Conservation (phyloP, 2,113 vertebrate species). For the Dolichallabes microphthalmus region DNA sequence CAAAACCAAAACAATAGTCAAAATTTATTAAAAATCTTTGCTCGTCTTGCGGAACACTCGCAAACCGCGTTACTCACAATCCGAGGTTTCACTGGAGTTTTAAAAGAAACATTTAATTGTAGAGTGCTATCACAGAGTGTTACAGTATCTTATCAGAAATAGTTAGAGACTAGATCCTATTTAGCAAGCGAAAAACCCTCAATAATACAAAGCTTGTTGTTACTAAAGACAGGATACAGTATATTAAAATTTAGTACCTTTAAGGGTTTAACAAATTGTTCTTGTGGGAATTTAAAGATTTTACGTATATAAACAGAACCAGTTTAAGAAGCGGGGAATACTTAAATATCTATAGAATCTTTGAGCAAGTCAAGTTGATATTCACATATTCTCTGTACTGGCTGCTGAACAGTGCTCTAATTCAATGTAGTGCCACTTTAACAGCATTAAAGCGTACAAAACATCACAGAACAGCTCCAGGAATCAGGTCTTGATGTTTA, state of each 20-base stretch:
- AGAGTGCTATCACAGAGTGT: too few species aligned
- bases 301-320: background rate
- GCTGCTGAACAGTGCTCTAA: background rate
- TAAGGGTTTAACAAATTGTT: background rate
- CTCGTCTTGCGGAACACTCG: too few species aligned
- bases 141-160: too few species aligned
- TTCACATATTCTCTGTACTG: background rate
- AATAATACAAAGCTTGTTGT: background rate
- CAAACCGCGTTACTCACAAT: too few species aligned
- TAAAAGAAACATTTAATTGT: too few species aligned
- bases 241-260: background rate
- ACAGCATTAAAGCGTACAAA: background rate
- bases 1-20: too few species aligned
- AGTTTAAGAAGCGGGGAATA: background rate
- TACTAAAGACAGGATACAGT: background rate
- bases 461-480: background rate
- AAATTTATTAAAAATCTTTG: too few species aligned
- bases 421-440: background rate
- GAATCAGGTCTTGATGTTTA: background rate
- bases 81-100: too few species aligned
- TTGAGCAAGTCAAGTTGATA: background rate
- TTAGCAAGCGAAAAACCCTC: background rate
- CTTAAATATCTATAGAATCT: background rate
- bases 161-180: too few species aligned
- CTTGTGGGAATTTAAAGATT: background rate